Evolutionary conservation across 1,140 invertebrate genomes (phyloP).

Genomic region (Drosophila sp.): DNA sequence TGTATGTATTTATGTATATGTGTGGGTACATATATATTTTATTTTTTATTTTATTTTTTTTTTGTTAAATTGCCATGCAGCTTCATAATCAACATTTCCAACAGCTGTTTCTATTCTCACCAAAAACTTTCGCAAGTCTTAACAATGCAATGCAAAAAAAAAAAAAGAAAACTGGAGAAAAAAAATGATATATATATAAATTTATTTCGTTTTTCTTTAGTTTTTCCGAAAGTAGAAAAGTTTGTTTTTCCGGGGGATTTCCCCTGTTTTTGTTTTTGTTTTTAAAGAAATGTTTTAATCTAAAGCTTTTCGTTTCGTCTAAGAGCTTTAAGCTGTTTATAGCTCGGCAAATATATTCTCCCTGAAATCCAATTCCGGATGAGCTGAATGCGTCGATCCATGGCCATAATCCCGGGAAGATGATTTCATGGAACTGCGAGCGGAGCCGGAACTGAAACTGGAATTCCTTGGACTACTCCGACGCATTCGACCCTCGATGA

Average conservation of each 20-base stretch:
- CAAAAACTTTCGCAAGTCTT: constrained; percentile 15
- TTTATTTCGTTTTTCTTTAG: constrained; percentile 2
- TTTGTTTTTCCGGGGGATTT: neutral
- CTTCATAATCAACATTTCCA: constrained; percentile 6
- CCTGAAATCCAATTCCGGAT: constrained; percentile 80
- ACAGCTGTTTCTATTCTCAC: constrained; percentile 1
- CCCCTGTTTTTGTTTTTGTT: neutral
- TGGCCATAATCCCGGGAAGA: constrained; percentile 74
- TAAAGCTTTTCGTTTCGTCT: constrained; percentile 57
- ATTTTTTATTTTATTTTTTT: constrained; percentile 5
- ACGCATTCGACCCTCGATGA: constrained; percentile 75
- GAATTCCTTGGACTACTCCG: constrained; percentile 70
- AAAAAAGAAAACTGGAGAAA: too few relatives aligned
- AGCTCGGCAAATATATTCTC: constrained; percentile 81
- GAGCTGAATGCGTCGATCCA: constrained; percentile 70
- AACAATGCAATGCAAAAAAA: constrained; percentile 16
- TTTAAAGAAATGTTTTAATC: constrained; percentile 9
- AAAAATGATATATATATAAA: neutral
- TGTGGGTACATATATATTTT: neutral
- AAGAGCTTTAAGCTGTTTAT: constrained; percentile 36
- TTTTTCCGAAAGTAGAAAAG: constrained; percentile 12
- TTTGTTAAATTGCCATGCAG: constrained; percentile 7
- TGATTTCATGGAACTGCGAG: constrained; percentile 75
- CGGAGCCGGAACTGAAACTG: constrained; percentile 74
- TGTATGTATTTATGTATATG: neutral